Percentiles rank a stretch among this genome's conserved stretches.
These are phyloP conservation scores for Pangasius sanitwongsei DNA, from an alignment of 2,797 vertebrate species.

Conservation along the genomic window DNA sequence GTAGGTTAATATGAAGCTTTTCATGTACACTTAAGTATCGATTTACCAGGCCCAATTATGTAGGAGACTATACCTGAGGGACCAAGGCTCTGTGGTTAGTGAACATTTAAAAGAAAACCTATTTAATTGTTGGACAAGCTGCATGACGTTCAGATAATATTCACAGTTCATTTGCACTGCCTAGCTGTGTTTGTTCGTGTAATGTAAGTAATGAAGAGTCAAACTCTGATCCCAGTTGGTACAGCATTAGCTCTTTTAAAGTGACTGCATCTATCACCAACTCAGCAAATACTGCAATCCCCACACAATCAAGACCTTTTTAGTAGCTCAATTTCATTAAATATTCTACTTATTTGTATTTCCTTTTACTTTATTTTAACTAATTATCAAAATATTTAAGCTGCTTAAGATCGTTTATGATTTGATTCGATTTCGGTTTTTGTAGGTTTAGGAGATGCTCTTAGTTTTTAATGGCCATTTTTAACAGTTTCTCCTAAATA, in stretches of 20 bases:
- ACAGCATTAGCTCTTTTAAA: background rate
- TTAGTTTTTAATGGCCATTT: background rate
- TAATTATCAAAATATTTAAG: background rate
- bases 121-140: background rate
- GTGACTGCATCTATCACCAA: background rate
- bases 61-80: background rate
- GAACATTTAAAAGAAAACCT: slow-evolving; percentile 14
- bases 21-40: background rate
- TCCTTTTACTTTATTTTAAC: background rate
- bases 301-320: background rate
- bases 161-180: background rate
- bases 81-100: background rate
- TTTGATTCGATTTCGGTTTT: background rate
- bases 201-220: background rate
- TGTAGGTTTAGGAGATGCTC: background rate
- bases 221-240: background rate
- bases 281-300: background rate
- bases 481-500: background rate
- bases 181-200: background rate
- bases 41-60: background rate
- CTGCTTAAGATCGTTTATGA: background rate
- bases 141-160: background rate
- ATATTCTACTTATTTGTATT: background rate
- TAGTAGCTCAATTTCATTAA: background rate
- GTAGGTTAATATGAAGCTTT: background rate